phyloP scores from a whole-genome alignment of 2,888 invertebrate genomes.

The Onchidella celtica region DNA sequence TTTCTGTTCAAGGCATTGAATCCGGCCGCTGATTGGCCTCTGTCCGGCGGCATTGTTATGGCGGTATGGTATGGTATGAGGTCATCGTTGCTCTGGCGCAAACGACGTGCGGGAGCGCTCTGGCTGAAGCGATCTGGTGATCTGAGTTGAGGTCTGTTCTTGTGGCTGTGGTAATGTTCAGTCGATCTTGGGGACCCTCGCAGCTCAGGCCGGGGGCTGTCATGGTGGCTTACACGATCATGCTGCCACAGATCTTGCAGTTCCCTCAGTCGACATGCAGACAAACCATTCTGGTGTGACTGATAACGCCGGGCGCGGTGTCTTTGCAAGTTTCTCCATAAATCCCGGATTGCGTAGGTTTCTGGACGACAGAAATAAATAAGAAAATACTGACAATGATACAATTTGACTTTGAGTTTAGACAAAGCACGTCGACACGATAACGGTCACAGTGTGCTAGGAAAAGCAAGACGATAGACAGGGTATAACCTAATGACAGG shows the following conservation, averaged over 20 bases:
- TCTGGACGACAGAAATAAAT: not conserved
- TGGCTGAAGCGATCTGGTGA: not conserved
- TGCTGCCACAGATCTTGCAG: not conserved
- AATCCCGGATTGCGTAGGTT: constrained; percentile 10
- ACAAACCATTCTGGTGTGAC: not conserved
- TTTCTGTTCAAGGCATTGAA: not conserved
- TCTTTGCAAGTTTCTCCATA: constrained; percentile 4
- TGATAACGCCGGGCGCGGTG: not conserved
- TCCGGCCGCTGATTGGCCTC: not conserved
- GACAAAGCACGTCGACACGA: too few species aligned
- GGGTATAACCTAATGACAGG: too few species aligned
- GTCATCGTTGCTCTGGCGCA: not conserved
- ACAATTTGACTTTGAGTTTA: too few species aligned
- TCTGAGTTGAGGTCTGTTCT: not conserved
- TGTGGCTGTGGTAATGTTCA: not conserved
- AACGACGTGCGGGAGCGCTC: not conserved
- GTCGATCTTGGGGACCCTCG: not conserved
- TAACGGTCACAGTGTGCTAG: too few species aligned
- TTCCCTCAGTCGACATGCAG: not conserved
- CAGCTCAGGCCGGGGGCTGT: not conserved
- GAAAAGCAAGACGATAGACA: too few species aligned
- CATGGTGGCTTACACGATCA: too few species aligned
- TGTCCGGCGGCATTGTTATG: not conserved
- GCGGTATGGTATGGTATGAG: not conserved
- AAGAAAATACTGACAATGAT: not conserved